phyloP scores from a whole-genome alignment of 2,113 vertebrate genomes.

The Apodemus sylvaticus region DNA sequence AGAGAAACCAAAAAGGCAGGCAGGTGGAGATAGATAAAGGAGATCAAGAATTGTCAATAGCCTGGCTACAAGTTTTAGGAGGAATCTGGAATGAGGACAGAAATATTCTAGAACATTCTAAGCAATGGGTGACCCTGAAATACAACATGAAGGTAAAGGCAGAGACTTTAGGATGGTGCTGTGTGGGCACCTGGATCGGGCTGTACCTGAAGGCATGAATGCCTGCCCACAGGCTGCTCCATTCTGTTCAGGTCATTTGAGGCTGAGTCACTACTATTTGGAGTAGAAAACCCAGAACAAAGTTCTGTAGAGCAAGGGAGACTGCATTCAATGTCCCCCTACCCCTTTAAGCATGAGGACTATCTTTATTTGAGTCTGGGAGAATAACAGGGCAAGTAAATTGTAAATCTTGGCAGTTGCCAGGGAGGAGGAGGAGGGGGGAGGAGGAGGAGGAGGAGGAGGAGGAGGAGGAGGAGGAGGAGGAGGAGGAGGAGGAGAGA shows the following conservation, averaged over 20 bases:
- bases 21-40: fast-evolving
- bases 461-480: no score
- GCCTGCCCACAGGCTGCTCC: fast-evolving
- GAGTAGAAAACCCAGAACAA: not conserved
- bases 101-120: not conserved
- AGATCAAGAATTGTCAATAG: fast-evolving
- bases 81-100: fast-evolving
- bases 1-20: not conserved
- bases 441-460: no score
- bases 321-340: not conserved
- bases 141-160: not conserved
- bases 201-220: not conserved
- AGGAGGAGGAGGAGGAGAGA: not conserved
- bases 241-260: not conserved
- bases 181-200: not conserved
- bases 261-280: not conserved
- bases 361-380: not conserved
- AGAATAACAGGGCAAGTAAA: not conserved
- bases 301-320: not conserved
- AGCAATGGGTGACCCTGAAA: not conserved
- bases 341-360: not conserved
- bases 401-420: not conserved
- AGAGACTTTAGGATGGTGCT: not conserved
- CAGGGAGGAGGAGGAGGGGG: not conserved
- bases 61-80: not conserved